These are phyloP conservation scores for Zootermopsis nevadensis DNA, from an alignment of 2,888 invertebrate species.

Conservation along the genomic window DNA sequence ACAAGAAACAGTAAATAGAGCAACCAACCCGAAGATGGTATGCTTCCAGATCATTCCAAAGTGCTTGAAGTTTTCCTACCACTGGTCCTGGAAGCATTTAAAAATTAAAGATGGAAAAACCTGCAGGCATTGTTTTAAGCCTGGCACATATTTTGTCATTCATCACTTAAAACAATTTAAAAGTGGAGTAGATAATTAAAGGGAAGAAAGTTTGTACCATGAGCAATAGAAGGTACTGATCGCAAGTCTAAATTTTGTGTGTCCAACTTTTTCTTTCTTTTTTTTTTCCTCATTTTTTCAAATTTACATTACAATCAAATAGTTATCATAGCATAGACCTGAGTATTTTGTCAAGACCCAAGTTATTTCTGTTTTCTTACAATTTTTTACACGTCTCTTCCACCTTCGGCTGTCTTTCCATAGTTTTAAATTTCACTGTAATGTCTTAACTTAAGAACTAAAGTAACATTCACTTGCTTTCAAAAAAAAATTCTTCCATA, in stretches of 20 bases:
- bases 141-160: constrained; percentile 23
- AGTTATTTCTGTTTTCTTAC: constrained; percentile 40
- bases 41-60: constrained; percentile 32
- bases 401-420: constrained; percentile 30
- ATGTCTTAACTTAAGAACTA: constrained; percentile 37
- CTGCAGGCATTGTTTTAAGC: constrained; percentile 7
- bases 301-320: constrained; percentile 42
- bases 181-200: constrained; percentile 32
- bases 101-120: constrained; percentile 23
- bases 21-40: constrained; percentile 35
- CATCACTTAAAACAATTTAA: constrained; percentile 29
- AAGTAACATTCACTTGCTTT: constrained; percentile 36
- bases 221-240: constrained; percentile 39
- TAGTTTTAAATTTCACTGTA: constrained; percentile 35
- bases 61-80: background rate
- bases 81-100: constrained; percentile 33
- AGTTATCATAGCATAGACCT: constrained; percentile 44
- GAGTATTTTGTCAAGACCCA: constrained; percentile 47
- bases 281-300: constrained; percentile 26
- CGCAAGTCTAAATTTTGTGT: constrained; percentile 11
- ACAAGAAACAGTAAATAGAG: constrained; percentile 36
- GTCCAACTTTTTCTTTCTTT: constrained; percentile 31
- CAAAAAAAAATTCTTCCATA: constrained; percentile 15
- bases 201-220: constrained; percentile 43
- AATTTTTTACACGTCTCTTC: constrained; percentile 39